These are phyloP conservation scores for Pararge aegeria DNA, from an alignment of 1,140 invertebrate species.

Conservation along the genomic window DNA sequence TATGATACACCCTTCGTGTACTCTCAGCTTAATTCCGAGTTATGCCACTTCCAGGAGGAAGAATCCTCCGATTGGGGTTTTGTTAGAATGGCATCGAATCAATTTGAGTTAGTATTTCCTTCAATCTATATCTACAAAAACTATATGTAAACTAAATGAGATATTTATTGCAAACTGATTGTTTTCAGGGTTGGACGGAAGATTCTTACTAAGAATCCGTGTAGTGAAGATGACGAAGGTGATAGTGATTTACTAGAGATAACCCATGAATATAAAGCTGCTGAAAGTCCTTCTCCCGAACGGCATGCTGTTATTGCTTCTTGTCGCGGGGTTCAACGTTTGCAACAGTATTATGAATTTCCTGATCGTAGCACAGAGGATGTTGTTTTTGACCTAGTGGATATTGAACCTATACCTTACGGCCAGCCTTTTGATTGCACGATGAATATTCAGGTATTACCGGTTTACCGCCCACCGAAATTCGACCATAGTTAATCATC, in stretches of 20 bases:
- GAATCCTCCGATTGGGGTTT: slow-evolving; percentile 84
- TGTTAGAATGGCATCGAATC: slow-evolving; percentile 81
- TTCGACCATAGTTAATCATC: too few relatives aligned
- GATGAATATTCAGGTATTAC: slow-evolving; percentile 81
- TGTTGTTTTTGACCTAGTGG: slow-evolving; percentile 84
- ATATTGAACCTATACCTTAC: slow-evolving; percentile 84
- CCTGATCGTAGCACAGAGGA: slow-evolving; percentile 81
- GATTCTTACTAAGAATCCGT: slow-evolving; percentile 87
- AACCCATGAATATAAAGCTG: slow-evolving; percentile 85
- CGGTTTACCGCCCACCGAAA: too few relatives aligned
- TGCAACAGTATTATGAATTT: slow-evolving; percentile 82
- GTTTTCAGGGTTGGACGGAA: slow-evolving; percentile 83
- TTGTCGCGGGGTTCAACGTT: slow-evolving; percentile 80
- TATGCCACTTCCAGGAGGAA: slow-evolving; percentile 85
- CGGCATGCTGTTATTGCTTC: slow-evolving; percentile 84
- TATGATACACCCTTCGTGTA: slow-evolving; percentile 90
- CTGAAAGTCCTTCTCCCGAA: slow-evolving; percentile 84
- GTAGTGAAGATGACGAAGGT: slow-evolving; percentile 81
- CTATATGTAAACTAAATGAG: too few relatives aligned
- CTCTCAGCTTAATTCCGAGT: slow-evolving; percentile 89
- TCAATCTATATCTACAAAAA: background rate
- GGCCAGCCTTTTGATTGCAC: slow-evolving; percentile 84
- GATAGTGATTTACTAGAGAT: slow-evolving; percentile 85
- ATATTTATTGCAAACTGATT: slow-evolving; percentile 11
- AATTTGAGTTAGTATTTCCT: slow-evolving; percentile 81